Base-by-base conservation (phyloP, 2,113 vertebrate genomes). In the Sebastes fasciatus region DNA sequence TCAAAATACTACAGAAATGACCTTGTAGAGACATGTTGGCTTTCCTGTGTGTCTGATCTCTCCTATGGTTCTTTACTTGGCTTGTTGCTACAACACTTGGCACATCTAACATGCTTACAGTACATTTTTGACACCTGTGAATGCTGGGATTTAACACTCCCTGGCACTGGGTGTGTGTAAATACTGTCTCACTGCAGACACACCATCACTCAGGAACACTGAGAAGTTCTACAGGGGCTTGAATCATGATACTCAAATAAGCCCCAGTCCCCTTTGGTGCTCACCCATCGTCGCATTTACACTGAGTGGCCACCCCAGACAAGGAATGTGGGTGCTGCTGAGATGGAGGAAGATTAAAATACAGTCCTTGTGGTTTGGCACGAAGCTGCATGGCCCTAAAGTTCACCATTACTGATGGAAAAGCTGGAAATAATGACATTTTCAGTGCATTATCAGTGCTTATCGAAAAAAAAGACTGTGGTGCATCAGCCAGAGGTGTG, bases 1-100 rank as follows among this genome's bases (percentile, higher is more conserved):
- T 55, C 55, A 52, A 79, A 82, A 85, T 42, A 74, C 82, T 82
- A 42, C 64, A 90, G 73, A 71, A 86, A 51, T 93, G 89, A 91
- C 93, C 88, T 62, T 94, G 94, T 88, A 92, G 88, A 94, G 90
- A 94, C 94, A 88, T 95, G 94, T 90, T 91, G 64, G 84, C 63
- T 88, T 82, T 83, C 64, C 79, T 63, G 23, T 55, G 60, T 63
- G 82, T 89, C 74, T 77, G 85, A 89, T 89, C 88, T 87, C 48
- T 74, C 73, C 52, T 49, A 12, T 80, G 75, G 61, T 55, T 87
- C 76, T 85, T 80, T 14, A 48, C 49, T 83, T 81, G 77, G 80
- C 86, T 79, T 85, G 84, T 87, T 83, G 86, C 74, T 88, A 77
- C 77, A 89, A 63, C 81, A 78, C 82, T 85, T 92, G 84, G 81